phyloP scores from a whole-genome alignment of 2,797 vertebrate genomes.

The Leuciscus waleckii region DNA sequence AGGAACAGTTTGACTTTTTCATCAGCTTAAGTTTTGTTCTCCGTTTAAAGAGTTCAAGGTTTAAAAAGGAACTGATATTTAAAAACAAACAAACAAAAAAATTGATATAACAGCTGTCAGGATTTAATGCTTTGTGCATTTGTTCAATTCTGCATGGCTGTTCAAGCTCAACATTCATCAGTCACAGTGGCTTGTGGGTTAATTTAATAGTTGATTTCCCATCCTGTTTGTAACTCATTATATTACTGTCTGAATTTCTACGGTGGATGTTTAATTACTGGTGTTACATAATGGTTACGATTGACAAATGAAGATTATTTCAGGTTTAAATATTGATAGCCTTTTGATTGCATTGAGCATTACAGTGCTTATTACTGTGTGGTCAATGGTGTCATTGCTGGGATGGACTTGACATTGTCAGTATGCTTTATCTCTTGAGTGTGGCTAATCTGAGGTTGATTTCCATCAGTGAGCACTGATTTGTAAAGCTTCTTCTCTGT shows the following conservation, averaged over 20 bases:
- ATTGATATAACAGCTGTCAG: not conserved
- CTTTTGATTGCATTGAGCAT: not conserved
- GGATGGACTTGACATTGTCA: conserved; percentile 23
- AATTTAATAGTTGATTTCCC: not conserved
- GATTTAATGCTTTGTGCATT: conserved; percentile 1
- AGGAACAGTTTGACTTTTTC: not conserved
- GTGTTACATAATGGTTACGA: not conserved
- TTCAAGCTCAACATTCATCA: not conserved
- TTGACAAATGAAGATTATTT: not conserved
- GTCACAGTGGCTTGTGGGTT: not conserved
- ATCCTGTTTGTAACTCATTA: not conserved
- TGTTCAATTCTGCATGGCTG: not conserved
- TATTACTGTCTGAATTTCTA: not conserved
- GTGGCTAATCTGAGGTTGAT: conserved; percentile 40
- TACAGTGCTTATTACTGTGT: conserved; percentile 1
- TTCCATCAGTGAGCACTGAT: conserved; percentile 26
- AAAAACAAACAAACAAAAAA: not conserved
- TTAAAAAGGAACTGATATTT: not conserved
- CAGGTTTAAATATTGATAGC: not conserved
- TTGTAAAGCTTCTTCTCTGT: conserved; percentile 41
- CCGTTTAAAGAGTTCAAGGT: not conserved
- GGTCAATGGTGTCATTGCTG: not conserved
- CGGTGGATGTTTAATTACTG: not conserved
- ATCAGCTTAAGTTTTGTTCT: not conserved
- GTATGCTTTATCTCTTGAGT: conserved; percentile 38